phyloP scores from a whole-genome alignment of 2,888 invertebrate genomes.

The Pachydiplax longipennis region DNA sequence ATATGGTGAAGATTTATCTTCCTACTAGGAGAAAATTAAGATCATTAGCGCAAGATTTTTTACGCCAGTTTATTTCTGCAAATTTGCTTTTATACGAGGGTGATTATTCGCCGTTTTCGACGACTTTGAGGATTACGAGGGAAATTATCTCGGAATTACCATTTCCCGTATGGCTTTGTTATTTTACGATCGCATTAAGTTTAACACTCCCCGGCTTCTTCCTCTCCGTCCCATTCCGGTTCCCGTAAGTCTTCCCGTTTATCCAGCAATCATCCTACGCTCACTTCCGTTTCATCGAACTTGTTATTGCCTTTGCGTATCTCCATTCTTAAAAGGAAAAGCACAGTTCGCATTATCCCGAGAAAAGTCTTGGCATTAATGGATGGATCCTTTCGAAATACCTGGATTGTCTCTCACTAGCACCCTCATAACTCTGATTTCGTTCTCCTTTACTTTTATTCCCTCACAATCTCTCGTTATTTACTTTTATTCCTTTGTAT shows the following conservation, averaged over 20 bases:
- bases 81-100: background rate
- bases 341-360: background rate
- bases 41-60: background rate
- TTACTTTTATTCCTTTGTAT: background rate
- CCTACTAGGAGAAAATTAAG: background rate
- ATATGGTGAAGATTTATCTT: too few relatives aligned
- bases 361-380: background rate
- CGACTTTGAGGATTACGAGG: background rate
- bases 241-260: background rate
- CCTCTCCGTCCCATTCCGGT: background rate
- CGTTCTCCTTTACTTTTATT: background rate
- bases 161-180: background rate
- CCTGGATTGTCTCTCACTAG: background rate
- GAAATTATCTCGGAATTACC: background rate
- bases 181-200: background rate
- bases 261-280: background rate
- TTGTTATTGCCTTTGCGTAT: background rate
- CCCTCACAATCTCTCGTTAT: background rate
- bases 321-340: background rate
- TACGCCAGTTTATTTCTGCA: background rate
- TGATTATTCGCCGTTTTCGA: background rate
- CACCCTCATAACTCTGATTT: background rate
- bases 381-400: background rate
- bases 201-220: background rate
- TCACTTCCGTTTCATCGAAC: background rate